These are phyloP conservation scores for Drosophila parvula DNA, from an alignment of 1,140 invertebrate genomes.

Conservation along the genomic window DNA sequence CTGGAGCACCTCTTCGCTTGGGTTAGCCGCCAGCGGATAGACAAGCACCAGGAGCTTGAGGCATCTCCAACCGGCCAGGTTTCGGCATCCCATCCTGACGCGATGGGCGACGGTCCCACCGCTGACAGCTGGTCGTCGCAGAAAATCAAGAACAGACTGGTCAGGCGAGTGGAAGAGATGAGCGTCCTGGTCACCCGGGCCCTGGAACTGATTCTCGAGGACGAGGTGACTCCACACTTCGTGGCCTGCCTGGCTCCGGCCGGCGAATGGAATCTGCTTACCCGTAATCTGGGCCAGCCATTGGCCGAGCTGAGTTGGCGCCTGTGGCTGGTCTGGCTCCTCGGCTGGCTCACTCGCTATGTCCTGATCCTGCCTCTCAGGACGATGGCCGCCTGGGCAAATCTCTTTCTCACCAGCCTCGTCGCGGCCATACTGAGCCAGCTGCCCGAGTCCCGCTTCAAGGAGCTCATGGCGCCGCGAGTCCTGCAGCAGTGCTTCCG, in stretches of 20 bases:
- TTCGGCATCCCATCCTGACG: too few species aligned
- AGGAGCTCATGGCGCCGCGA: conserved; percentile 21
- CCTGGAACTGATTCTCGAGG: conserved; percentile 54
- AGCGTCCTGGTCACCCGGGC: conserved; percentile 38
- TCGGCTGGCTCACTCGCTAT: conserved; percentile 40
- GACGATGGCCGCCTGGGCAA: conserved; percentile 7
- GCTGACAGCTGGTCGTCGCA: not conserved
- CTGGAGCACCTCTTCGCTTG: conserved; percentile 49
- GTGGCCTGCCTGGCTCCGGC: conserved; percentile 22
- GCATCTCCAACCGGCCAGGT: too few species aligned
- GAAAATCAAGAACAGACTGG: conserved; percentile 19
- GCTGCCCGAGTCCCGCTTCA: conserved; percentile 38
- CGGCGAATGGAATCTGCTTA: conserved; percentile 58
- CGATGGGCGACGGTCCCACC: not conserved
- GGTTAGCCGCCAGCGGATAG: conserved; percentile 16
- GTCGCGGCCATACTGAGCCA: conserved; percentile 37
- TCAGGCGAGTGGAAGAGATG: conserved; percentile 35
- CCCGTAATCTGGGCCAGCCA: conserved; percentile 44
- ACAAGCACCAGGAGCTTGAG: not conserved
- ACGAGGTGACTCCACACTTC: conserved; percentile 61
- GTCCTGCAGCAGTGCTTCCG: conserved; percentile 46
- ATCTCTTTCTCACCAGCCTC: conserved; percentile 42
- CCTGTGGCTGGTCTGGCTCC: conserved; percentile 34
- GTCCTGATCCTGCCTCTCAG: conserved; percentile 46
- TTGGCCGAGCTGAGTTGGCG: conserved; percentile 31